Conservation (phyloP, 2,113 vertebrate genomes). For the Alaudala cheleensis region DNA sequence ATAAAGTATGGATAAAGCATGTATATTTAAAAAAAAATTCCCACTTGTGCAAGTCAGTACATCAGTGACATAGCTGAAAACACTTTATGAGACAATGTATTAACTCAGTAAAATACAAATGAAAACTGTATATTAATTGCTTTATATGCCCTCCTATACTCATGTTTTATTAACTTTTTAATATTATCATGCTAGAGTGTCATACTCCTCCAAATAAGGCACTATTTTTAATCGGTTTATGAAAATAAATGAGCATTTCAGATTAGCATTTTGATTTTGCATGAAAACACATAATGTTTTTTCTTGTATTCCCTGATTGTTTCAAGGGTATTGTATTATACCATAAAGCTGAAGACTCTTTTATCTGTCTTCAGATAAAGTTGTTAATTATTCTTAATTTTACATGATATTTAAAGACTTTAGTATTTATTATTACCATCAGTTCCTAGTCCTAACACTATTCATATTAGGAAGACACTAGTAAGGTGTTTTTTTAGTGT, state of each 20-base stretch:
- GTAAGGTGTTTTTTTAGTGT: neutral
- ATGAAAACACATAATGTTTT: neutral
- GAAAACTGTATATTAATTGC: conserved; percentile 28
- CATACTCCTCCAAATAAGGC: neutral
- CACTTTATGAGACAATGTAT: neutral
- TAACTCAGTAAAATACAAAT: conserved; percentile 3
- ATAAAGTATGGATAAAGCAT: neutral
- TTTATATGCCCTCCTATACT: neutral
- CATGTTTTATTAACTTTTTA: conserved; percentile 47
- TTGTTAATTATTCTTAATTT: conserved; percentile 12
- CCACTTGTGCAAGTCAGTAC: neutral
- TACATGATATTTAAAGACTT: neutral
- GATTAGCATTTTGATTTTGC: conserved; percentile 40
- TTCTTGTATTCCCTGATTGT: neutral
- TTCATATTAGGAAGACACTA: neutral
- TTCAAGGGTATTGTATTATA: neutral
- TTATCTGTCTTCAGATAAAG: neutral
- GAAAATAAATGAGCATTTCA: conserved; percentile 27
- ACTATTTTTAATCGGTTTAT: neutral
- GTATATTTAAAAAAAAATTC: neutral
- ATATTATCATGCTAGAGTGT: neutral
- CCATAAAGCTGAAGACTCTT: neutral
- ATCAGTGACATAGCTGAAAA: conserved; percentile 3
- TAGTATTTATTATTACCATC: neutral
- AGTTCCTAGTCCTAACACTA: neutral